Evolutionary conservation across 23 tunicate genomes (phyloP), one percentile per base, ranked within the genome.

Genomic region (Clavelina lepadiformis): DNA sequence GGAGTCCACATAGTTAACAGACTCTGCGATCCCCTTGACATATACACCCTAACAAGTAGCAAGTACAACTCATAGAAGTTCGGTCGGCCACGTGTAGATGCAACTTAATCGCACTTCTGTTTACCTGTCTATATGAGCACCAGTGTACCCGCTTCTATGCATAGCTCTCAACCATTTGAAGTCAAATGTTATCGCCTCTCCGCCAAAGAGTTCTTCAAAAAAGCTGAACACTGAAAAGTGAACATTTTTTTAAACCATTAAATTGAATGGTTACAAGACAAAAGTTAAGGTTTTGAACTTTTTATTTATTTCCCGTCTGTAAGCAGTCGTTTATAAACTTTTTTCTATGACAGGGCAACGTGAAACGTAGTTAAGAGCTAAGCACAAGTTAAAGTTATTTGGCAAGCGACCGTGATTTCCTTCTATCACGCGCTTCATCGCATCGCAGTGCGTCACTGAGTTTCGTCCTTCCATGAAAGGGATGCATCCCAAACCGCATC

Each of bases 381-480:
- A n/a, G n/a, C n/a, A n/a, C n/a, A n/a, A n/a, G n/a, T n/a, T n/a
- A n/a, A n/a, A n/a, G n/a, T n/a, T n/a, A n/a, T n/a, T n/a, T n/a
- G n/a, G n/a, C n/a, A n/a, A n/a, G n/a, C n/a, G 7, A 65, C 71
- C 71, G 27, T 30, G 54, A 19, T 28, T 3, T 65, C 71, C 71
- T 45, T 65, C 71, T 3, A 65, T 41, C 8, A 65, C 71, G 41
- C 27, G 41, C 7, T 45, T 65, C 21, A 65, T 1, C 3, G 31
- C 71, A 8, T 65, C 56, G 28, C 55, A 7, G 31, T 65, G 71
- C 4, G 71, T 65, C 7, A 65, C 45, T 24, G 33, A 27, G 33
- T 65, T 65, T 45, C 31, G 33, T 6, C 71, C 71, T 65, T 65
- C 71, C 71, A 65, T 65, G n/a, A 65, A 65, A 45, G 71, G 71